Conservation (phyloP, 1,140 invertebrate species). For the Drosophila pruinosa region DNA sequence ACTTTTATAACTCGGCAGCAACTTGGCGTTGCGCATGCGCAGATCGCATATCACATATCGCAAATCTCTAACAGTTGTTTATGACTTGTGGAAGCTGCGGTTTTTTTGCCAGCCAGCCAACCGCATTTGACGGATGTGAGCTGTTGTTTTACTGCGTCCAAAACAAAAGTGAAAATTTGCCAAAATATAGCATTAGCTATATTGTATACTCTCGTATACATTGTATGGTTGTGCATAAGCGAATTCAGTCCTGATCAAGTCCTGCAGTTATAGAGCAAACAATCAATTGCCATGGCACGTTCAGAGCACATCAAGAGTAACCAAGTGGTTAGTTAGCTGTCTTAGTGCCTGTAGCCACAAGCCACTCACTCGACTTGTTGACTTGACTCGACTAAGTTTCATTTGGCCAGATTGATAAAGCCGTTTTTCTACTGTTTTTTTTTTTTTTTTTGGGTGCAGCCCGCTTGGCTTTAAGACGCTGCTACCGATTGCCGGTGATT, state of each 20-base stretch:
- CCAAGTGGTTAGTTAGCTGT: conserved; percentile 47
- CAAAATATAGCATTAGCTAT: not conserved
- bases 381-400: conserved; percentile 10
- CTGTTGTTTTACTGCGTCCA: conserved; percentile 10
- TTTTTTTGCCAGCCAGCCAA: not conserved
- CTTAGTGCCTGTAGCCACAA: conserved; percentile 49
- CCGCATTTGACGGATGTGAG: conserved; percentile 55
- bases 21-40: conserved; percentile 61
- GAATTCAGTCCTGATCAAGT: conserved; percentile 51
- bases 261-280: conserved; percentile 74
- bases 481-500: conserved; percentile 75
- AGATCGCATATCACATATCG: conserved; percentile 29
- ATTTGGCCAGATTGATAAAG: conserved; percentile 64
- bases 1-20: conserved; percentile 73
- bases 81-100: conserved; percentile 64
- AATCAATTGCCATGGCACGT: conserved; percentile 65
- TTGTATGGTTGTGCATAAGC: conserved; percentile 21
- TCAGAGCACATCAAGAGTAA: conserved; percentile 39
- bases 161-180: conserved; percentile 50
- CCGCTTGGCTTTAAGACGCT: conserved; percentile 40
- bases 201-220: not conserved
- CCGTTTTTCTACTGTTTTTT: conserved; percentile 20
- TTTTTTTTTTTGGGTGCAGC: conserved; percentile 59
- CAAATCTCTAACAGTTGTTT: conserved; percentile 69
- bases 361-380: conserved; percentile 63